Conservation (phyloP, 2,888 invertebrate genomes). For the Cantharis lateralis region DNA sequence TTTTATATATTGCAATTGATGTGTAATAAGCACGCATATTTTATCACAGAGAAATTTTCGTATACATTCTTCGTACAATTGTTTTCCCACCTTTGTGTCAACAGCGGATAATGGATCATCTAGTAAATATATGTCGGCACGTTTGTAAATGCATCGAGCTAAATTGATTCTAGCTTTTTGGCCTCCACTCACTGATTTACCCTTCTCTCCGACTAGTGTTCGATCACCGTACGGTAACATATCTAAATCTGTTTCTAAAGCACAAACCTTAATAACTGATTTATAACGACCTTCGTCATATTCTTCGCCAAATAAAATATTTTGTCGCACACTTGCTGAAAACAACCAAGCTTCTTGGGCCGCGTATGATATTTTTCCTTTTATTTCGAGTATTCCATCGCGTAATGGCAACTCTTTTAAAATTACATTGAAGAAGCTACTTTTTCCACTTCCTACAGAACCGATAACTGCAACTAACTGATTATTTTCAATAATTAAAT, state of each 20-base stretch:
- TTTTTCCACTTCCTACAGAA: conserved; percentile 72
- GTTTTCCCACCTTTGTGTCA: conserved; percentile 71
- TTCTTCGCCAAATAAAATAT: conserved; percentile 72
- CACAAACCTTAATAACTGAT: conserved; percentile 65
- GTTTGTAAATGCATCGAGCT: conserved; percentile 73
- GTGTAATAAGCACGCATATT: conserved; percentile 66
- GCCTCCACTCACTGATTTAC: conserved; percentile 79
- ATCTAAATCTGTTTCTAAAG: conserved; percentile 67
- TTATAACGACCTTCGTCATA: conserved; percentile 60
- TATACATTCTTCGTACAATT: conserved; percentile 72
- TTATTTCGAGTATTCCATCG: conserved; percentile 54
- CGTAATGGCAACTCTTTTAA: conserved; percentile 56
- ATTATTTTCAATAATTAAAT: conserved; percentile 47
- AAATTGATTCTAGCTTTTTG: conserved; percentile 79
- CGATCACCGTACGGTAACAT: conserved; percentile 72
- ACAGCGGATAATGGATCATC: conserved; percentile 85
- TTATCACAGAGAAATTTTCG: conserved; percentile 60
- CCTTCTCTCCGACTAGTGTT: conserved; percentile 77
- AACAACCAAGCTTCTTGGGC: conserved; percentile 70
- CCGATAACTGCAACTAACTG: conserved; percentile 66
- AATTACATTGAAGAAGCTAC: conserved; percentile 56
- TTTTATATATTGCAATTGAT: conserved; percentile 66
- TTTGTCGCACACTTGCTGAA: conserved; percentile 66
- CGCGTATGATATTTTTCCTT: conserved; percentile 62
- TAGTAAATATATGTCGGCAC: conserved; percentile 77